A percentile compares a stretch with the other conserved stretches of the same genome.
These are phyloP conservation scores for Antigone vipio DNA, from an alignment of 2,113 vertebrate species.

Conservation along the genomic window DNA sequence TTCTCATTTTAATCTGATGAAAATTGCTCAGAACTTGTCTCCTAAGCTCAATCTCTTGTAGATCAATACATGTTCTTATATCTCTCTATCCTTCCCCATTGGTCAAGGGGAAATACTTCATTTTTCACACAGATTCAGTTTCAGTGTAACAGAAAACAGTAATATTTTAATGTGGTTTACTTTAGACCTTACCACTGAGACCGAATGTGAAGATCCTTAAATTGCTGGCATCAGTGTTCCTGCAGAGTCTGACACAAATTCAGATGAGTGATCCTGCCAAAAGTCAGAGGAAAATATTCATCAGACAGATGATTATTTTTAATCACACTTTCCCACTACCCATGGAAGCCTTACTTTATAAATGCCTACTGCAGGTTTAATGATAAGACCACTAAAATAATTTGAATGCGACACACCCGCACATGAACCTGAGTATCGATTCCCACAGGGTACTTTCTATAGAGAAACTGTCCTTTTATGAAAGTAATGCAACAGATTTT, in stretches of 20 bases:
- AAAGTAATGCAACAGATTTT: conserved; percentile 25
- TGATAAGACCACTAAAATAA: conserved; percentile 56
- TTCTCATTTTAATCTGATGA: not conserved
- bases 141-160: not conserved
- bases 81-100: not conserved
- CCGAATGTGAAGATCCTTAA: conserved; percentile 67
- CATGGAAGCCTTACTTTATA: conserved; percentile 9
- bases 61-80: not conserved
- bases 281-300: conserved; percentile 70
- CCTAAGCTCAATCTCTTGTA: not conserved
- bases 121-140: not conserved
- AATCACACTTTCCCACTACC: conserved; percentile 38
- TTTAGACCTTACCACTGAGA: conserved; percentile 71
- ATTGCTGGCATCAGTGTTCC: conserved; percentile 59
- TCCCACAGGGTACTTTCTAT: conserved; percentile 27
- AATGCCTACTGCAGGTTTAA: conserved; percentile 60
- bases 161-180: conserved; percentile 12
- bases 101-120: not conserved
- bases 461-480: conserved; percentile 28
- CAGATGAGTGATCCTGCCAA: conserved; percentile 71
- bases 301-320: conserved; percentile 70
- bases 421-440: conserved; percentile 46
- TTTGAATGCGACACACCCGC: conserved; percentile 23
- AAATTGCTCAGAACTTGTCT: conserved; percentile 16
- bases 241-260: conserved; percentile 55